These are phyloP conservation scores for Andinoacara biseriatus DNA, from an alignment of 2,113 vertebrate species.

Conservation along the genomic window DNA sequence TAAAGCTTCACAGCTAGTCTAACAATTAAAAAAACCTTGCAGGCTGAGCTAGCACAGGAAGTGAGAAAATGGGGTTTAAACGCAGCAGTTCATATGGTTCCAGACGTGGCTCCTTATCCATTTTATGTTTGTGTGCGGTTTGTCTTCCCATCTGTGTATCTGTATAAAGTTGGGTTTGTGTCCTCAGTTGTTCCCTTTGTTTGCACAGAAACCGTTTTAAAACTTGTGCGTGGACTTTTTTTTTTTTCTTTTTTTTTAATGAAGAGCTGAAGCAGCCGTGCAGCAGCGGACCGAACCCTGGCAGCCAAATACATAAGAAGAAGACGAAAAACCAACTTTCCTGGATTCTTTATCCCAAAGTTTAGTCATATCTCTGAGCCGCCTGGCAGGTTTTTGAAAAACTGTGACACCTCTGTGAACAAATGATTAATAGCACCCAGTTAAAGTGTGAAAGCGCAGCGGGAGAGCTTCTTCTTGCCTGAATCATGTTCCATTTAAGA, in stretches of 20 bases:
- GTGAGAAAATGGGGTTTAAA: neutral
- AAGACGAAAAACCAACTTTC: neutral
- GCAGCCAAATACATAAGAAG: neutral
- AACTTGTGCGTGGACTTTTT: neutral
- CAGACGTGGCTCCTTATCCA: neutral
- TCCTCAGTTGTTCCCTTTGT: neutral
- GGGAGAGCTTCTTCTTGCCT: neutral
- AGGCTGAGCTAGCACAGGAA: neutral
- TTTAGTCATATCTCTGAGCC: neutral
- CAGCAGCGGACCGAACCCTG: neutral
- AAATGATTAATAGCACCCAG: slow-evolving; percentile 39
- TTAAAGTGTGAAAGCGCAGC: slow-evolving; percentile 31
- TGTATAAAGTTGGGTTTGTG: neutral
- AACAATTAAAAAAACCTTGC: neutral
- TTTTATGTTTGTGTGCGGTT: neutral
- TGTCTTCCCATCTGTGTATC: neutral
- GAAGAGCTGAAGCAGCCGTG: neutral
- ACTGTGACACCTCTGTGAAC: slow-evolving; percentile 24
- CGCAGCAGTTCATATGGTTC: neutral
- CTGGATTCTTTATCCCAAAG: neutral
- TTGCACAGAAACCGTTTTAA: neutral
- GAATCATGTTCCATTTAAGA: slow-evolving; percentile 19
- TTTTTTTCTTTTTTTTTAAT: no score
- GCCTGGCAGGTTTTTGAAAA: slow-evolving; percentile 1
- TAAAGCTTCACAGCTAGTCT: neutral